Percentiles rank a stretch among this genome's conserved stretches.
Conservation (phyloP, 2,888 invertebrate species). For the Pharmacophagus antenor region DNA sequence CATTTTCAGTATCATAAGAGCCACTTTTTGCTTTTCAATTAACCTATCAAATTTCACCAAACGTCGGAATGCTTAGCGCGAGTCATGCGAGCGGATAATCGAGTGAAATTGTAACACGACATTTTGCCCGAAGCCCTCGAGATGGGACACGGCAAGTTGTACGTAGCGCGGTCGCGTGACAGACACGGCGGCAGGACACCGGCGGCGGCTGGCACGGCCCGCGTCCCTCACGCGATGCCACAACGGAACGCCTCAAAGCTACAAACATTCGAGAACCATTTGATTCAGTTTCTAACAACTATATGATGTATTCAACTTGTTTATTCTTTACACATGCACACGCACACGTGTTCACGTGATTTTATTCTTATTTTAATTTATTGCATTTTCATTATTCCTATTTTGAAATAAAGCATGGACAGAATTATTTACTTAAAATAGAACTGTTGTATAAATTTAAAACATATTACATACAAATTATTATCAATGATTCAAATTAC, state of each 20-base stretch:
- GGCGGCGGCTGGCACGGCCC: constrained; percentile 58
- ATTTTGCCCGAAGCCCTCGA: constrained; percentile 27
- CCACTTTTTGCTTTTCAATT: neutral
- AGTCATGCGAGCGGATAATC: constrained; percentile 23
- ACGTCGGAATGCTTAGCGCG: constrained; percentile 9
- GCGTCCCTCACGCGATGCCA: constrained; percentile 64
- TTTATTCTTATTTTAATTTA: neutral
- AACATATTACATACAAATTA: no score
- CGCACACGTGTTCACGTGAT: neutral
- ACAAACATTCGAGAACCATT: constrained; percentile 37
- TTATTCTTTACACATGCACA: neutral
- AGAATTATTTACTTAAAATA: neutral
- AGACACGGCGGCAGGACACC: constrained; percentile 62
- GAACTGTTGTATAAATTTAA: no score
- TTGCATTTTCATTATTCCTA: neutral
- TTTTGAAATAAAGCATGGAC: neutral
- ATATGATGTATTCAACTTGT: constrained; percentile 2
- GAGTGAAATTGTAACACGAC: constrained; percentile 27
- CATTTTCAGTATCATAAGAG: no score
- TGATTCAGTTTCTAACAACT: constrained; percentile 15
- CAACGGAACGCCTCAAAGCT: constrained; percentile 28
- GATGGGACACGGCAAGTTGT: constrained; percentile 38
- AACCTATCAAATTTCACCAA: constrained; percentile 4
- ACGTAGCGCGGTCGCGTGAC: constrained; percentile 58
- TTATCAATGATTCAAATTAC: no score